Evolutionary conservation across 2,113 vertebrate species (phyloP).

Genomic region (Myrmecophaga tridactyla): DNA sequence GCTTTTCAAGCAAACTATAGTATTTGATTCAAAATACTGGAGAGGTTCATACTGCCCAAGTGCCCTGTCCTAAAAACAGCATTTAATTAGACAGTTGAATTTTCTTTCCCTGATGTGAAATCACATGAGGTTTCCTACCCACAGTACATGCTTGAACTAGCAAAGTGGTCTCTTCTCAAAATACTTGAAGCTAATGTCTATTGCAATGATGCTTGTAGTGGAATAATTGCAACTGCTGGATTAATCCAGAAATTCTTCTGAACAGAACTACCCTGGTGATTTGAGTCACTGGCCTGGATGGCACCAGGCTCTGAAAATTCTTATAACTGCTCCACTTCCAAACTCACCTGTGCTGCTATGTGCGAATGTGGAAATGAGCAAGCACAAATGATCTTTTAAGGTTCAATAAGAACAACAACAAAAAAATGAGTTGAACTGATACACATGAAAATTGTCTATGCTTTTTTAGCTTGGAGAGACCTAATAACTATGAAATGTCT

Average conservation of each 20-base stretch:
- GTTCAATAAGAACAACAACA: background rate
- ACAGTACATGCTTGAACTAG: background rate
- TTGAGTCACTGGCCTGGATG: background rate
- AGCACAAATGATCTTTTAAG: background rate
- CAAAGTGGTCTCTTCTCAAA: background rate
- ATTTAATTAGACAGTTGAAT: slow-evolving; percentile 47
- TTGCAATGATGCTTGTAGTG: background rate
- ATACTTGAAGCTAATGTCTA: background rate
- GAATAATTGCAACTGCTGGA: background rate
- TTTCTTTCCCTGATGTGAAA: background rate
- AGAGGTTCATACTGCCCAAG: background rate
- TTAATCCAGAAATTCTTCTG: background rate
- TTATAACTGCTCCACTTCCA: background rate
- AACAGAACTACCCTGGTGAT: background rate
- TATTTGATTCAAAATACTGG: background rate
- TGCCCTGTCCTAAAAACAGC: slow-evolving; percentile 46
- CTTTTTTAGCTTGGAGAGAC: background rate
- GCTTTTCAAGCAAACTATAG: background rate
- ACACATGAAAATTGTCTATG: background rate
- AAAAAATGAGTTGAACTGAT: background rate
- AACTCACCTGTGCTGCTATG: background rate
- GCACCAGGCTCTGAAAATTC: background rate
- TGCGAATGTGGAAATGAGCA: background rate
- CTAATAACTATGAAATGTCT: background rate
- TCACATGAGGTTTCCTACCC: background rate